Base-by-base conservation (phyloP, 2,797 vertebrate species). In the Mormyrus proboscirostris region DNA sequence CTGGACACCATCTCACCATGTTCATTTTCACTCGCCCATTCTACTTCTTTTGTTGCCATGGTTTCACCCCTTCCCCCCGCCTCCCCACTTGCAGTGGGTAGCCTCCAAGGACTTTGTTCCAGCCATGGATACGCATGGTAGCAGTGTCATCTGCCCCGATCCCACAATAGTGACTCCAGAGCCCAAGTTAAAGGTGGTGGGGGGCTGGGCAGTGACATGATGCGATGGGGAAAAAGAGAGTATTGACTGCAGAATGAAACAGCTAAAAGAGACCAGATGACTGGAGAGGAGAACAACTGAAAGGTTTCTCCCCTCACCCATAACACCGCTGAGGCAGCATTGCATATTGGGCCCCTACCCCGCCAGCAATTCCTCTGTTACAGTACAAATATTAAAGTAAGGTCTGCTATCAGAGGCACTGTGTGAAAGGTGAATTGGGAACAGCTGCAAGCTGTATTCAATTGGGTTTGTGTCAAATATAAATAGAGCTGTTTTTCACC, bases 241-340 rank as follows among this genome's bases (percentile, higher is more conserved):
- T 79, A 79, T 19, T 79, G 73, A 44, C 73, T 79, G 6, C 14
- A 79, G 73, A n/a, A 4, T 38, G 12, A 38, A 73, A 38, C 33
- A 7, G 12, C 33, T 73, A 73, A 25, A 38, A 87, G 90, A 93
- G 90, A 69, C 62, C 19, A 88, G 90, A 10, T 44, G 89, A 53
- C 83, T 88, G 69, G 55, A 87, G 88, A 25, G 88, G 44, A 88
- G 8, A 90, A 90, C 89, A 88, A 88, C 90, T 57, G 92, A 89
- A 92, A 79, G 44, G 33, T 47, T 7, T 19, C 14, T 16, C 73
- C 33, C 73, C 33, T 93, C 89, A 88, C 62, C 89, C 93, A 90
- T 90, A 92, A 93, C 92, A 92, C 89, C 91, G 90, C 92, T 91
- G 91, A 93, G 90, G 88, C 44, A 51, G 86, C 59, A 22, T 7